Conservation (phyloP, 92 coral and sea anemone species). For the Zoanthus solanderi region DNA sequence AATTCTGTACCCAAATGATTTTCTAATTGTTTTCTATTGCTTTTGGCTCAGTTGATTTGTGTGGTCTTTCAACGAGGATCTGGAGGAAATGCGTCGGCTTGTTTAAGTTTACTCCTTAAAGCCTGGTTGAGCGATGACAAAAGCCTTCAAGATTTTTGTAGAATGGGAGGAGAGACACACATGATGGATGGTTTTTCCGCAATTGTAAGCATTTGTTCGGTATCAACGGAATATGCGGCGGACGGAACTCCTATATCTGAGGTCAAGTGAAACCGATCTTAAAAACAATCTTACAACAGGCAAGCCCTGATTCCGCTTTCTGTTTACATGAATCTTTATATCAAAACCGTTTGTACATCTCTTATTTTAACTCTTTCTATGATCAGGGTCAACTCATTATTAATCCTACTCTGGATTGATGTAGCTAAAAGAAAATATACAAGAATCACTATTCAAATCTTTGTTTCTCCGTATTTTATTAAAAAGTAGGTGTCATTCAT, state of each 20-base stretch:
- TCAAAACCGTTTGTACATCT: conserved; percentile 23
- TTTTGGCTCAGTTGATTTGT: conserved; percentile 9
- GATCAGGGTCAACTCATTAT: conserved; percentile 16
- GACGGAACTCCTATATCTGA: not conserved
- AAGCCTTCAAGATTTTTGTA: conserved; percentile 37
- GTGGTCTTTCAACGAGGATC: conserved; percentile 6
- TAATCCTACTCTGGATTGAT: conserved; percentile 25
- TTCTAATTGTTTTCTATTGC: not conserved
- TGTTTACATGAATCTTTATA: conserved; percentile 33
- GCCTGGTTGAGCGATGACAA: conserved; percentile 51
- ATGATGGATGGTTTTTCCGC: conserved; percentile 53
- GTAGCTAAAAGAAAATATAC: conserved; percentile 20
- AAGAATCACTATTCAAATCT: conserved; percentile 27
- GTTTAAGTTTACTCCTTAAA: conserved; percentile 33
- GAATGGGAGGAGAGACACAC: conserved; percentile 40
- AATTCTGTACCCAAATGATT: conserved; percentile 1
- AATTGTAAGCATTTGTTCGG: conserved; percentile 39
- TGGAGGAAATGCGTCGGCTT: conserved; percentile 31
- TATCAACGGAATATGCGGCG: not conserved
- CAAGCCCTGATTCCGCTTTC: not conserved
- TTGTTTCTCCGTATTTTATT: conserved; percentile 31
- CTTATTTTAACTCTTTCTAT: not conserved
- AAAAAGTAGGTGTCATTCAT: conserved; percentile 41
- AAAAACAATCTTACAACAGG: conserved; percentile 1
- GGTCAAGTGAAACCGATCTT: conserved; percentile 18